Evolutionary conservation across 2,113 vertebrate genomes (phyloP).

Genomic region (Larimichthys polyactis): DNA sequence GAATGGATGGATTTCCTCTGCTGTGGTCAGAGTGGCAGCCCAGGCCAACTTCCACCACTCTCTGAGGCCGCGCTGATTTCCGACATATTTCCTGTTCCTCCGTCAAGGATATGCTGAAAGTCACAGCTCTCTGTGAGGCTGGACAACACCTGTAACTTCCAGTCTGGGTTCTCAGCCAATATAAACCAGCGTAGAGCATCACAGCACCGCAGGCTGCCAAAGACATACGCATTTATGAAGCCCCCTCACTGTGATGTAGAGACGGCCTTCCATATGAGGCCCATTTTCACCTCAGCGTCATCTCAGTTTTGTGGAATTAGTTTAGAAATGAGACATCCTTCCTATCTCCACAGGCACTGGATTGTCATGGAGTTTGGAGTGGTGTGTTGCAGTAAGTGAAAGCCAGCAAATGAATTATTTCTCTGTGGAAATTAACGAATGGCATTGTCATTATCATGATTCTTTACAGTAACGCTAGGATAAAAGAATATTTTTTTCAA

Average conservation of each 20-base stretch:
- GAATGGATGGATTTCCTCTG: slow-evolving; percentile 10
- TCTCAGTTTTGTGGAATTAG: not conserved
- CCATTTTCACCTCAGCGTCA: slow-evolving; percentile 18
- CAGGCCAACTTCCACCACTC: slow-evolving; percentile 14
- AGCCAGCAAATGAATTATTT: not conserved
- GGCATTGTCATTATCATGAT: not conserved
- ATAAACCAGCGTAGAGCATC: slow-evolving; percentile 26
- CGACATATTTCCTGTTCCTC: slow-evolving; percentile 73
- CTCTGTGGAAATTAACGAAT: not conserved
- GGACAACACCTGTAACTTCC: slow-evolving; percentile 69
- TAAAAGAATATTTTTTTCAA: not conserved
- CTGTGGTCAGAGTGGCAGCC: not conserved
- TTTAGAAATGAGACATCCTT: slow-evolving; percentile 7
- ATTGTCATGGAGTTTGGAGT: slow-evolving; percentile 3
- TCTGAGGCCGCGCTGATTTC: slow-evolving; percentile 51
- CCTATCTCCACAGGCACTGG: not conserved
- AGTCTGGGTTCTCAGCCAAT: slow-evolving; percentile 59
- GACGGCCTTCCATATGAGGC: slow-evolving; percentile 5
- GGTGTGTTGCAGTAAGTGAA: not conserved
- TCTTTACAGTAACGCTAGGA: not conserved
- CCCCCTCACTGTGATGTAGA: slow-evolving; percentile 25
- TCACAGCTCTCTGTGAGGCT: slow-evolving; percentile 61
- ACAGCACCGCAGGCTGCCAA: slow-evolving; percentile 14
- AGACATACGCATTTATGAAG: slow-evolving; percentile 22
- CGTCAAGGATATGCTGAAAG: slow-evolving; percentile 66